Percentiles rank a stretch among this genome's conserved stretches.
phyloP scores from a whole-genome alignment of 1,140 invertebrate genomes.

The Drosophila teissieri region DNA sequence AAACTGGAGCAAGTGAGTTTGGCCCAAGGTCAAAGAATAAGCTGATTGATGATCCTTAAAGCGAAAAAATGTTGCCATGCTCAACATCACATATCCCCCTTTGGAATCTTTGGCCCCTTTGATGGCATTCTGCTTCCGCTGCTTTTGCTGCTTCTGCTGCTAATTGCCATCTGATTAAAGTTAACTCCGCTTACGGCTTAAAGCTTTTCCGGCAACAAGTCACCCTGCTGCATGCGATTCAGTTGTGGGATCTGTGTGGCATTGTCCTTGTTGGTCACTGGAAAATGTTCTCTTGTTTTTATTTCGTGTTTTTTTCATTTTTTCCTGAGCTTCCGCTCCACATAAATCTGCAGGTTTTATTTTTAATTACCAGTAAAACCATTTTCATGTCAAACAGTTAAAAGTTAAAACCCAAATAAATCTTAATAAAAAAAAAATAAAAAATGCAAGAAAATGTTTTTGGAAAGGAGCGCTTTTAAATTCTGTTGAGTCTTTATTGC shows the following conservation, averaged over 20 bases:
- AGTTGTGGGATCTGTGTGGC: conserved; percentile 2
- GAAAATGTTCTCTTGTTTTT: conserved; percentile 11
- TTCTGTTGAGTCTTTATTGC: conserved; percentile 3
- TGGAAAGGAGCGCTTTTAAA: conserved; percentile 6
- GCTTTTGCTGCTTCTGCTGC: neutral
- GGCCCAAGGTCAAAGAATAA: conserved; percentile 9
- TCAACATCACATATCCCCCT: neutral
- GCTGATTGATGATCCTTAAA: conserved; percentile 6
- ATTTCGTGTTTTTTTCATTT: conserved; percentile 25
- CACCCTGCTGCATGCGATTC: conserved; percentile 24
- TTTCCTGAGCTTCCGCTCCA: conserved; percentile 16
- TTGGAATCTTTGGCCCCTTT: neutral
- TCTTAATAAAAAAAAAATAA: conserved; percentile 36
- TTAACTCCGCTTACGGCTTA: conserved; percentile 43
- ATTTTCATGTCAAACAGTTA: conserved; percentile 47
- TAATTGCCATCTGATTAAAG: conserved; percentile 55
- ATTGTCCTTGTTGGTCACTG: conserved; percentile 22
- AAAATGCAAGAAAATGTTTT: conserved; percentile 13
- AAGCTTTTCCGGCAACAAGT: conserved; percentile 45
- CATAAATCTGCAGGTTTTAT: conserved; percentile 58
- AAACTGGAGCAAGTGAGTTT: neutral
- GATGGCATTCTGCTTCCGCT: neutral
- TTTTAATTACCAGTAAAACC: conserved; percentile 61
- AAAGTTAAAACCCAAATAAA: conserved; percentile 43
- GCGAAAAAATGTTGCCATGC: neutral